Evolutionary conservation across 92 coral and sea anemone genomes (phyloP), one percentile per base, ranked within the genome.

Genomic region (Actinostola sp.): DNA sequence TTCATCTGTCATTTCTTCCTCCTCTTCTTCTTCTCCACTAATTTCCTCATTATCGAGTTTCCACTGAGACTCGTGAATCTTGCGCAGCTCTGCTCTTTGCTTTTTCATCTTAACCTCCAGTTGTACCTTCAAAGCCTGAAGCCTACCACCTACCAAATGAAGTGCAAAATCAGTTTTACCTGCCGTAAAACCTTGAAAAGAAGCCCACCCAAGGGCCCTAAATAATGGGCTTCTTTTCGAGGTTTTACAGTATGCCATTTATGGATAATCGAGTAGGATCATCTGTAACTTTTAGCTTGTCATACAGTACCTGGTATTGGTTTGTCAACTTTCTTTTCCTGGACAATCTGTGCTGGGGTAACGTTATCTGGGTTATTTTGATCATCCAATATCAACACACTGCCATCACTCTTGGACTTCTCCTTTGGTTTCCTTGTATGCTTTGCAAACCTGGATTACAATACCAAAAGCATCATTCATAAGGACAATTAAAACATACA

Each of bases 21-120:
- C 92, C 52, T 86, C 93, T 33, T 93, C 97, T 66, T 92, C 97
- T 43, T 93, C 98, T 2, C 82, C 98, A 82, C 98, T 94, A 44
- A 94, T 38, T 76, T 94, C 98, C 67, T 94, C 98, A 56, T 92
- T 86, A 55, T 94, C 98, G 57, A 94, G 73, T 77, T 84, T 85
- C 14, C 95, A 50, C 73, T 88, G 95, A 32, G 93, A 83, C 66
- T 94, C 98, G 61, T 92, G 96, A 16, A 88, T 81, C 70, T 89
- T 77, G 32, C 98, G 87, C 34, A 60, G 71, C 71, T 88, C 88
- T 29, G 97, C 97, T 73, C 97, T 80, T 50, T 92, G 91, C 3
- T 73, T 34, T 80, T 83, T 94, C 96, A 94, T 94, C 56, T 91
- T 83, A 25, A 62, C 77, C 44, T 92, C 90, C 20, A 94, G 75